phyloP scores from a whole-genome alignment of 2,113 vertebrate species.

The Mormyrus iriodes region DNA sequence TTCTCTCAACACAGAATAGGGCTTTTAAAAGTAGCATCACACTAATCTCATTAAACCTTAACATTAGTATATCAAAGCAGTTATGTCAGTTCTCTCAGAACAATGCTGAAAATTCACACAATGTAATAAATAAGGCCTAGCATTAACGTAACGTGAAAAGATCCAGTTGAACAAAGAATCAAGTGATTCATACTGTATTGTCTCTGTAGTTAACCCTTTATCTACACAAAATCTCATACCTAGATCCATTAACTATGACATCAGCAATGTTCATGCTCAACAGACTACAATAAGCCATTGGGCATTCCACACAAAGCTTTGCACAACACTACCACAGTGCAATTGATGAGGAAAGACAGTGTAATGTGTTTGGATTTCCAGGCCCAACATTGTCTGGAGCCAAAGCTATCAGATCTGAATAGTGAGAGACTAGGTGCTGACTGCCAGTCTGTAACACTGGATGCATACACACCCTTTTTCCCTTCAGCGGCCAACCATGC shows the following conservation, averaged over 20 bases:
- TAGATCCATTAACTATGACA: neutral
- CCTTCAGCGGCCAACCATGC: slow-evolving; percentile 12
- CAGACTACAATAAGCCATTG: neutral
- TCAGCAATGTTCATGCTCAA: neutral
- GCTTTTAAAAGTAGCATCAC: neutral
- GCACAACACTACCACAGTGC: neutral
- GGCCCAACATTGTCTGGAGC: neutral
- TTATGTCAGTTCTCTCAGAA: neutral
- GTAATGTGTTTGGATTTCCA: slow-evolving; percentile 17
- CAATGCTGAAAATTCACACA: neutral
- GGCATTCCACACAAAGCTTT: slow-evolving; percentile 3
- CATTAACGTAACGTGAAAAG: neutral
- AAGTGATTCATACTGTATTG: neutral
- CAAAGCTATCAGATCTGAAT: slow-evolving; percentile 14
- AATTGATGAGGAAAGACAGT: neutral
- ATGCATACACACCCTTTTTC: slow-evolving; percentile 12
- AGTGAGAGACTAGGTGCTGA: slow-evolving; percentile 37
- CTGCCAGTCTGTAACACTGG: slow-evolving; percentile 24
- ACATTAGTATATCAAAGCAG: neutral
- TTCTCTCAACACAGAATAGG: neutral
- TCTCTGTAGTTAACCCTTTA: neutral
- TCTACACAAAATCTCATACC: neutral
- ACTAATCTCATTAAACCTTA: neutral
- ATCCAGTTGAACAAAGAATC: neutral
- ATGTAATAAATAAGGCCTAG: neutral